Percentiles rank a stretch among this genome's conserved stretches.
Evolutionary conservation across 1,140 invertebrate genomes (phyloP).

Genomic region (Octopus sinensis): DNA sequence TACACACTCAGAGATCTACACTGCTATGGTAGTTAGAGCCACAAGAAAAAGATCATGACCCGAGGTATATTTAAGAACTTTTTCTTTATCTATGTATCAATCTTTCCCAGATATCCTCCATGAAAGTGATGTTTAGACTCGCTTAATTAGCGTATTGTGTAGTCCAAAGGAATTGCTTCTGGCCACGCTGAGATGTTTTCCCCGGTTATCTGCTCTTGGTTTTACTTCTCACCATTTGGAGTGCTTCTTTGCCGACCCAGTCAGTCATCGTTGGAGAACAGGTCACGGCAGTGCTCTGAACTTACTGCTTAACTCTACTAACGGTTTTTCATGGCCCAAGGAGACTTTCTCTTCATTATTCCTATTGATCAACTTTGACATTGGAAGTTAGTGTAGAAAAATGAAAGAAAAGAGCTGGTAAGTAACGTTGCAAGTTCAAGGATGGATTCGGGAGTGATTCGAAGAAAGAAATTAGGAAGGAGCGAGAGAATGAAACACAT

Average conservation of each 20-base stretch:
- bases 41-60: no score
- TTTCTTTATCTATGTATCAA: no score
- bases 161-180: background rate
- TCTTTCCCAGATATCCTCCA: no score
- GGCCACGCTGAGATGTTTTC: background rate
- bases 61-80: no score
- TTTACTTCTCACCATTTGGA: background rate
- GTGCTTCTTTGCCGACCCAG: background rate
- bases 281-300: background rate
- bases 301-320: background rate
- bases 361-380: no score
- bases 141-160: constrained; percentile 4
- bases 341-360: no score
- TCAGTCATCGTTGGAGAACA: background rate
- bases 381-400: background rate
- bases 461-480: background rate
- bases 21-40: no score
- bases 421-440: background rate
- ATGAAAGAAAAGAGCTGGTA: background rate
- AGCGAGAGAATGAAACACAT: no score
- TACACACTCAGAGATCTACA: no score
- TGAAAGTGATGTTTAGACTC: no score
- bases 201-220: background rate
- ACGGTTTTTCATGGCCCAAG: no score
- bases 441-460: background rate